Evolutionary conservation across 2,113 vertebrate species (phyloP).

Genomic region (Piprites chloris): DNA sequence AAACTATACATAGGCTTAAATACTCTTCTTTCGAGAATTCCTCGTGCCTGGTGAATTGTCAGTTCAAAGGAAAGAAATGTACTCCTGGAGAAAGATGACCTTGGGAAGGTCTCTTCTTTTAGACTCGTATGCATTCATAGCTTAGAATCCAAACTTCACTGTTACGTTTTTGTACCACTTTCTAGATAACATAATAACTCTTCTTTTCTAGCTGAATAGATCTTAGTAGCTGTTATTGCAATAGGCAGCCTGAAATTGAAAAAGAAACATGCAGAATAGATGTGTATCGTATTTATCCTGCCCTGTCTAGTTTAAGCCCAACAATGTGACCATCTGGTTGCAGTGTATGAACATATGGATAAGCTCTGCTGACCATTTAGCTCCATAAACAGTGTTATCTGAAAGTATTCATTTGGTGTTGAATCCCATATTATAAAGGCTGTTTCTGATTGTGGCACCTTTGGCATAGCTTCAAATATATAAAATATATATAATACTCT

Average conservation of each 20-base stretch:
- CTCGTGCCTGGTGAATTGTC: not conserved
- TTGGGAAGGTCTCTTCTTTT: not conserved
- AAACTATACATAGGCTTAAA: not conserved
- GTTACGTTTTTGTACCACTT: not conserved
- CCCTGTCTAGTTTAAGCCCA: not conserved
- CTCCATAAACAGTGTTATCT: not conserved
- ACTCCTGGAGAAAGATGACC: not conserved
- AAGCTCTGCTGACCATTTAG: not conserved
- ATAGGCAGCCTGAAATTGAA: not conserved
- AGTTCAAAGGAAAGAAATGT: not conserved
- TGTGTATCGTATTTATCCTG: not conserved
- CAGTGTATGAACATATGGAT: not conserved
- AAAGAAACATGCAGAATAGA: not conserved
- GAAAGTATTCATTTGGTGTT: not conserved
- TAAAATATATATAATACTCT: not conserved
- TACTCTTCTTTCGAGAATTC: not conserved
- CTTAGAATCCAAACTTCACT: not conserved
- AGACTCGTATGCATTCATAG: not conserved
- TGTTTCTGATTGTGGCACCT: not conserved
- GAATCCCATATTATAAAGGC: not conserved
- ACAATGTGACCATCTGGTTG: not conserved
- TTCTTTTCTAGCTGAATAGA: not conserved
- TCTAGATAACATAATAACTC: not conserved
- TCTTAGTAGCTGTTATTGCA: not conserved
- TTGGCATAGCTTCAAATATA: not conserved